Conservation (phyloP, 2,888 invertebrate genomes). For the Monochamus alternatus region DNA sequence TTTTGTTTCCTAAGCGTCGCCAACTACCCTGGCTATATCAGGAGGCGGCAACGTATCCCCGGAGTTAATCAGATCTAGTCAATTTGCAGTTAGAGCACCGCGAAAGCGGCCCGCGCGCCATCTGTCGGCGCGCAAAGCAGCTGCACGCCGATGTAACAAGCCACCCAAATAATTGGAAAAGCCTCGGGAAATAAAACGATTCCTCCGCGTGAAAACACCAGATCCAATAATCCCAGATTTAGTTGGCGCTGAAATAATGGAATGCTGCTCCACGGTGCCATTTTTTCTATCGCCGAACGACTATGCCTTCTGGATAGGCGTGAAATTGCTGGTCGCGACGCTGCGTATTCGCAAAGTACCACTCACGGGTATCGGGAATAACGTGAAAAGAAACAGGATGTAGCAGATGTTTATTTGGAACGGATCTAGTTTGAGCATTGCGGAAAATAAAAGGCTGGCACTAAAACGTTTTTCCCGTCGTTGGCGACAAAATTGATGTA, state of each 20-base stretch:
- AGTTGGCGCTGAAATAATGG: slow-evolving; percentile 46
- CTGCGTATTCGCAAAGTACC: slow-evolving; percentile 10
- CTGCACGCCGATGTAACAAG: slow-evolving; percentile 62
- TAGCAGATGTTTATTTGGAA: neutral
- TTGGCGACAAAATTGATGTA: no score
- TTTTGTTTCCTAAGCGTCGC: neutral
- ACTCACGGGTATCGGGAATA: slow-evolving; percentile 6
- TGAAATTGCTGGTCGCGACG: slow-evolving; percentile 5
- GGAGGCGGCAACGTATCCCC: slow-evolving; percentile 34
- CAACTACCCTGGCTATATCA: slow-evolving; percentile 8
- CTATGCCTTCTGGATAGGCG: slow-evolving; percentile 27
- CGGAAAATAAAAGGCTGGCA: neutral
- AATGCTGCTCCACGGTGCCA: slow-evolving; percentile 27
- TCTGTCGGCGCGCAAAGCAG: slow-evolving; percentile 54
- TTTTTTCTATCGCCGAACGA: slow-evolving; percentile 19
- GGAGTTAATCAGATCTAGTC: slow-evolving; percentile 51
- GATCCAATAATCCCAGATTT: slow-evolving; percentile 65
- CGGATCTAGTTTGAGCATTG: neutral
- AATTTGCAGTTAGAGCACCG: slow-evolving; percentile 51
- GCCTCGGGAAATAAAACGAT: slow-evolving; percentile 67
- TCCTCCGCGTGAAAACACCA: slow-evolving; percentile 65
- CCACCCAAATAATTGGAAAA: slow-evolving; percentile 68
- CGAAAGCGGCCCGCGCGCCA: slow-evolving; percentile 47
- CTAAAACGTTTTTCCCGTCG: no score
- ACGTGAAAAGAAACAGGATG: neutral